These are phyloP conservation scores for Ladona fulva DNA, from an alignment of 1,140 invertebrate genomes.

Conservation along the genomic window DNA sequence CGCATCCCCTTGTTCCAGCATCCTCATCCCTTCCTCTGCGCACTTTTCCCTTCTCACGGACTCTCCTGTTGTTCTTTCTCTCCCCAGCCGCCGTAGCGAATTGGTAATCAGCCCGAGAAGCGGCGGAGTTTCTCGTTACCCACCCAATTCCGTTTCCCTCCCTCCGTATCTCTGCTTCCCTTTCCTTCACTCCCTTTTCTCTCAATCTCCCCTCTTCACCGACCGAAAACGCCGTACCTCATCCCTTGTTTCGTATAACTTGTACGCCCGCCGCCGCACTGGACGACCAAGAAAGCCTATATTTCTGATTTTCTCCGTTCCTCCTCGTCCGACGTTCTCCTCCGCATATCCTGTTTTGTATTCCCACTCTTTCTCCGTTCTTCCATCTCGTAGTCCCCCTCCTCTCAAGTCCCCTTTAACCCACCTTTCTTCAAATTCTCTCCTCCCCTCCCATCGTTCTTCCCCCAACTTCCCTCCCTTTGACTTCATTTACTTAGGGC, in stretches of 20 bases:
- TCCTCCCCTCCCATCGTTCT: no score
- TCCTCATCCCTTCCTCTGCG: not conserved
- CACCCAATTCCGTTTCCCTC: not conserved
- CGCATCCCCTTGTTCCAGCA: not conserved
- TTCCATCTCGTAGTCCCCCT: not conserved
- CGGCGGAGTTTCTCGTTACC: not conserved
- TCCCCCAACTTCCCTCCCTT: not conserved
- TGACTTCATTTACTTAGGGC: constrained; percentile 9
- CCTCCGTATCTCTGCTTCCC: not conserved
- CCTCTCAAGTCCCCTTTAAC: not conserved
- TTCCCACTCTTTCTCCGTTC: not conserved
- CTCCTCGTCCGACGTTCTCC: not conserved
- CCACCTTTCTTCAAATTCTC: not conserved
- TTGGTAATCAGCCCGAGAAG: not conserved
- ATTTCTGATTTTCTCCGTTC: not conserved
- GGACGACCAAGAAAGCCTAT: not conserved
- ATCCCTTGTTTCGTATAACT: not conserved
- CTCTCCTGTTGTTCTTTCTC: not conserved
- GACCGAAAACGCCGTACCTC: not conserved
- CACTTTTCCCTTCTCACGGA: not conserved
- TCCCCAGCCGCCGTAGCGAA: not conserved
- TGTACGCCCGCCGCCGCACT: not conserved
- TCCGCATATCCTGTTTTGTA: not conserved
- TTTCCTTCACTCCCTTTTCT: not conserved
- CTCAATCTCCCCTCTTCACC: not conserved